These are phyloP conservation scores for Caenorhabditis sinica DNA, from an alignment of 2,888 invertebrate genomes.

Conservation along the genomic window DNA sequence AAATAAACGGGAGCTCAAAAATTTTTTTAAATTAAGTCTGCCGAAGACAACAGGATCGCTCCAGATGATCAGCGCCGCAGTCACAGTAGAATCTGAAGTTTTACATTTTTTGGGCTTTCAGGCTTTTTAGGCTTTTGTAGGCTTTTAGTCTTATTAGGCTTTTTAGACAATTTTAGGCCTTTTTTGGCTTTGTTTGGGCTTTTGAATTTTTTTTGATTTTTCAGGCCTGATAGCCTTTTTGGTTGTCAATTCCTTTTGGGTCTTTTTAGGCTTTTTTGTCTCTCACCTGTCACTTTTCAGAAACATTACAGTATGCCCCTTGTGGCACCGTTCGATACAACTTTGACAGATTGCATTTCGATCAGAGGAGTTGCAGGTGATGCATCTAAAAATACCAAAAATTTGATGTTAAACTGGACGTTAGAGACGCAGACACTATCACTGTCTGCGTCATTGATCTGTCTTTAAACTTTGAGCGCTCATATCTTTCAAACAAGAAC, in stretches of 20 bases:
- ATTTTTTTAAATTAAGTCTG: slow-evolving; percentile 13
- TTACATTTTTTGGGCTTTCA: neutral
- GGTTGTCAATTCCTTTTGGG: too few relatives aligned
- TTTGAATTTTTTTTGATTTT: neutral
- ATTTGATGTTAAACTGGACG: too few relatives aligned
- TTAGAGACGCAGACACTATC: too few relatives aligned
- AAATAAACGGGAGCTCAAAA: neutral
- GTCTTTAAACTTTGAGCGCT: neutral
- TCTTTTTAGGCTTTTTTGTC: neutral
- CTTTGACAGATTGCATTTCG: slow-evolving; percentile 99
- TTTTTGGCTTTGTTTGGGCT: neutral
- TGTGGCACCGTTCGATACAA: slow-evolving; percentile 99
- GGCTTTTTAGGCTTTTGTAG: too few relatives aligned
- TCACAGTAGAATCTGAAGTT: slow-evolving; percentile 97
- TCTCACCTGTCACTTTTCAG: slow-evolving; percentile 97
- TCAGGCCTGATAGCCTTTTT: too few relatives aligned
- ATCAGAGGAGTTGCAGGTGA: slow-evolving; percentile 99
- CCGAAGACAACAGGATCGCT: slow-evolving; percentile 97
- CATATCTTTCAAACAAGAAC: too few relatives aligned
- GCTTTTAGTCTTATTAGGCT: neutral
- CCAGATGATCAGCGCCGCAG: slow-evolving; percentile 98
- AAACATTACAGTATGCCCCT: slow-evolving; percentile 98
- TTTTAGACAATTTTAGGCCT: too few relatives aligned
- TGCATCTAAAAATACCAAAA: slow-evolving; percentile 88
- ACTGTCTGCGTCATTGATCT: too few relatives aligned